These are phyloP conservation scores for Psix sp. DNA, from an alignment of 1,140 invertebrate species.

Conservation along the genomic window DNA sequence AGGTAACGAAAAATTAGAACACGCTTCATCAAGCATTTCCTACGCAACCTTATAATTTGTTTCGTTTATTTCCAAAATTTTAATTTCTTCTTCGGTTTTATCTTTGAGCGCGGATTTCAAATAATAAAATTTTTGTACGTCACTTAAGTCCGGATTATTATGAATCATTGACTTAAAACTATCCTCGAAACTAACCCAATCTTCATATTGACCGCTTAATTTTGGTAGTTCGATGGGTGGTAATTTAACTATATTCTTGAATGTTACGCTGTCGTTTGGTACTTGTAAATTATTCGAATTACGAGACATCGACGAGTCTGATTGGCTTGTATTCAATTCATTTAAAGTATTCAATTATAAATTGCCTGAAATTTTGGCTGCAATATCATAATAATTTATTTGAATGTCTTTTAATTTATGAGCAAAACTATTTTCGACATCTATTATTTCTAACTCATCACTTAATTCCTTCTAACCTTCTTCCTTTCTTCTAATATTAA, in stretches of 20 bases:
- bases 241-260: slow-evolving; percentile 2
- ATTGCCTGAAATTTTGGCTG: no score
- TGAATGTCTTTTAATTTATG: no score
- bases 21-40: slow-evolving; percentile 2
- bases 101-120: slow-evolving; percentile 1
- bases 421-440: no score
- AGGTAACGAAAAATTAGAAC: slow-evolving; percentile 5
- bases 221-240: slow-evolving; percentile 1
- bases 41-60: slow-evolving; percentile 23
- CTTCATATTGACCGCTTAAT: slow-evolving; percentile 17
- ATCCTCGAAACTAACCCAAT: slow-evolving; percentile 29
- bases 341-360: no score
- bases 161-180: slow-evolving; percentile 16
- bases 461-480: no score
- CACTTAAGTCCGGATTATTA: not conserved
- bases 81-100: slow-evolving; percentile 17
- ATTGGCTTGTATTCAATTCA: no score
- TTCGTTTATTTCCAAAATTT: slow-evolving; percentile 6
- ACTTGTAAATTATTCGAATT: not conserved
- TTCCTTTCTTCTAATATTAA: no score
- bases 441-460: no score
- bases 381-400: no score
- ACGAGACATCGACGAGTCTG: no score
- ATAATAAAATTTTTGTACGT: not conserved
- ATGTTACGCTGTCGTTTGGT: not conserved